These are phyloP conservation scores for Drosophila baimaii DNA, from an alignment of 1,140 invertebrate species.

Conservation along the genomic window DNA sequence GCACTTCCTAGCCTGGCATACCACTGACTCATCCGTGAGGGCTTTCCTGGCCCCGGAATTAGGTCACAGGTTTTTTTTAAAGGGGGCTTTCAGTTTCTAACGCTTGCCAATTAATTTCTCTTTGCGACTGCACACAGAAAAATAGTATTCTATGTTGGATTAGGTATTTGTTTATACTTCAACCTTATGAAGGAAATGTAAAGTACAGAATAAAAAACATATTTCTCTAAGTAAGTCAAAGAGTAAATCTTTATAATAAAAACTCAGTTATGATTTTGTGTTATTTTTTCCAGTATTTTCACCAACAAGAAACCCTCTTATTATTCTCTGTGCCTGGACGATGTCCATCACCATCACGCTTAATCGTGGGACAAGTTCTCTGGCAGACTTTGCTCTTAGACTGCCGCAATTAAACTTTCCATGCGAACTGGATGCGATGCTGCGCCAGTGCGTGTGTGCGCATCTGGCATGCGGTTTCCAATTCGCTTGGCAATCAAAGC, in stretches of 20 bases:
- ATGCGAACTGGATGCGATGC: slow-evolving; percentile 57
- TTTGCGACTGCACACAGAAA: neutral
- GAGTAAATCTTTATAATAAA: too few species aligned
- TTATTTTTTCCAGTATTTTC: too few species aligned
- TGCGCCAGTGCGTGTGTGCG: slow-evolving; percentile 50
- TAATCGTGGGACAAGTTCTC: slow-evolving; percentile 55
- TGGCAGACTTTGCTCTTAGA: slow-evolving; percentile 19
- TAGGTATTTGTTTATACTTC: neutral
- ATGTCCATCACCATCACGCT: slow-evolving; percentile 20
- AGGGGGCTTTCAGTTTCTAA: neutral
- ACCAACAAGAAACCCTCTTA: too few species aligned
- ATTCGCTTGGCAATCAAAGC: slow-evolving; percentile 68
- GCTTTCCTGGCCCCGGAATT: slow-evolving; percentile 39
- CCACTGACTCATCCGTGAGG: slow-evolving; percentile 60
- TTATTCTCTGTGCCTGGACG: neutral
- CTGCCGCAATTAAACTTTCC: slow-evolving; percentile 63
- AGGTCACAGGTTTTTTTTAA: slow-evolving; percentile 26
- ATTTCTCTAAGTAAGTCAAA: too few species aligned
- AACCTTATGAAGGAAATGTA: too few species aligned
- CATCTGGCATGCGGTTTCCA: slow-evolving; percentile 69
- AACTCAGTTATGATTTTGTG: too few species aligned
- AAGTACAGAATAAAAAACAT: too few species aligned
- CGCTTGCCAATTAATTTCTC: slow-evolving; percentile 27
- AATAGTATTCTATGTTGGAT: neutral
- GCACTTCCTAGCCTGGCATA: slow-evolving; percentile 17